Percentiles rank a stretch among this genome's conserved stretches.
Evolutionary conservation across 2,888 invertebrate species (phyloP).

Genomic region (Galeruca laticollis): DNA sequence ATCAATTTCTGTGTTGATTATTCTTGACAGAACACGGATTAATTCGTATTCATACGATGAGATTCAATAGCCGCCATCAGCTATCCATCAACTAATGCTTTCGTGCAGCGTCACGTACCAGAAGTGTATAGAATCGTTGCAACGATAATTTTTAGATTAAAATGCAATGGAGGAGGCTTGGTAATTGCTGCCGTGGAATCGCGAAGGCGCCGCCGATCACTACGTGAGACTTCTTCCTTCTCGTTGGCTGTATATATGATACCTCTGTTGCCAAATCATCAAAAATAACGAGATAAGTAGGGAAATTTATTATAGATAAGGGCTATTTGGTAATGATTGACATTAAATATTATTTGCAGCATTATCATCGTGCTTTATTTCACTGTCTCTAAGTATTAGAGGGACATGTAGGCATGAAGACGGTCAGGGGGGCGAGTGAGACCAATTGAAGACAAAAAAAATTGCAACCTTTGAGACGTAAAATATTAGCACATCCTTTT

Average conservation of each 20-base stretch:
- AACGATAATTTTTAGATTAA: constrained; percentile 51
- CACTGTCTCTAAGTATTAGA: no score
- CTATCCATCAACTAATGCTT: constrained; percentile 35
- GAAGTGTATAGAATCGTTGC: constrained; percentile 39
- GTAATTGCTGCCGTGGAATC: constrained; percentile 53
- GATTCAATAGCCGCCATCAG: constrained; percentile 30
- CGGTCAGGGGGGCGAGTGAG: no score
- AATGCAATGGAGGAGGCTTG: constrained; percentile 51
- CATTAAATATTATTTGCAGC: no score
- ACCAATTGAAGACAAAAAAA: no score
- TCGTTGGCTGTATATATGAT: constrained; percentile 48
- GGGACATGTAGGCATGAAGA: no score
- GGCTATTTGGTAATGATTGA: no score
- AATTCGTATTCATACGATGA: constrained; percentile 26
- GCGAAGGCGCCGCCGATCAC: constrained; percentile 54
- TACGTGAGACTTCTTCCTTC: constrained; percentile 50
- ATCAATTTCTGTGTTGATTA: background rate
- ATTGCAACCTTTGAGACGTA: no score
- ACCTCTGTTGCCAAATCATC: constrained; percentile 25
- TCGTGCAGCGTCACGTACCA: constrained; percentile 35
- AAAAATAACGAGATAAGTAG: background rate
- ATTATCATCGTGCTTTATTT: no score
- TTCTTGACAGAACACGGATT: background rate
- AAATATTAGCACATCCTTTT: no score
- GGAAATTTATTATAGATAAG: background rate